These are phyloP conservation scores for Agonopterix alstromeriana DNA, from an alignment of 2,888 invertebrate genomes.

Conservation along the genomic window DNA sequence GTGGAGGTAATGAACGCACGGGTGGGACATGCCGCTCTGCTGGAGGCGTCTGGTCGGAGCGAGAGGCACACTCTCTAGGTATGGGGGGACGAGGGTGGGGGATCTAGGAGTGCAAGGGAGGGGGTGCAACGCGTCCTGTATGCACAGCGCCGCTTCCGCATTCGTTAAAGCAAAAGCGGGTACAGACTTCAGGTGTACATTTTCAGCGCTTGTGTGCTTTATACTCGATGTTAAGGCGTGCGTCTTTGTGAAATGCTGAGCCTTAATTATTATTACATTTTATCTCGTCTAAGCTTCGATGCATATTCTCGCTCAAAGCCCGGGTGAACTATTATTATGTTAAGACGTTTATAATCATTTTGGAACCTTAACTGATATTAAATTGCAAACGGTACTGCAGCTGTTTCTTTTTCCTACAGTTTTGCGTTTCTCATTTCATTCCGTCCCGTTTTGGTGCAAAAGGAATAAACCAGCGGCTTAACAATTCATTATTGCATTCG, in stretches of 20 bases:
- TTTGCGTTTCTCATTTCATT: conserved; percentile 36
- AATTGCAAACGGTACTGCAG: conserved; percentile 1
- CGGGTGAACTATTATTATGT: not conserved
- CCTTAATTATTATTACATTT: conserved; percentile 71
- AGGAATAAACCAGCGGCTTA: conserved; percentile 60
- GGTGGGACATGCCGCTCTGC: conserved; percentile 65
- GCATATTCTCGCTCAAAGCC: conserved; percentile 1
- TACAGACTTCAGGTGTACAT: conserved; percentile 75
- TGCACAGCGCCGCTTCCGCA: conserved; percentile 75
- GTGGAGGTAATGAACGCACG: conserved; percentile 74
- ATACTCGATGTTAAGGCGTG: conserved; percentile 66
- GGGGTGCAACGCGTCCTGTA: conserved; percentile 67
- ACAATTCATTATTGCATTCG: conserved; percentile 71
- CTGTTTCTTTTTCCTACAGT: conserved; percentile 9
- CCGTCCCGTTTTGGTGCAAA: conserved; percentile 39
- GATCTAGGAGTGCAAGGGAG: conserved; percentile 27
- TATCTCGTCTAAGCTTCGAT: conserved; percentile 44
- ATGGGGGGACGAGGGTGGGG: conserved; percentile 21
- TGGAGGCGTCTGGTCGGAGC: conserved; percentile 65
- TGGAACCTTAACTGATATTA: not conserved
- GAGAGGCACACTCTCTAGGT: conserved; percentile 41
- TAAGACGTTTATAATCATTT: not conserved
- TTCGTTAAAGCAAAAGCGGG: conserved; percentile 76
- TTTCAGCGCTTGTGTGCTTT: conserved; percentile 73
- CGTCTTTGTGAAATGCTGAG: conserved; percentile 66